These are phyloP conservation scores for Cryptoleucopteryx plumbea DNA, from an alignment of 2,113 vertebrate genomes.

Conservation along the genomic window DNA sequence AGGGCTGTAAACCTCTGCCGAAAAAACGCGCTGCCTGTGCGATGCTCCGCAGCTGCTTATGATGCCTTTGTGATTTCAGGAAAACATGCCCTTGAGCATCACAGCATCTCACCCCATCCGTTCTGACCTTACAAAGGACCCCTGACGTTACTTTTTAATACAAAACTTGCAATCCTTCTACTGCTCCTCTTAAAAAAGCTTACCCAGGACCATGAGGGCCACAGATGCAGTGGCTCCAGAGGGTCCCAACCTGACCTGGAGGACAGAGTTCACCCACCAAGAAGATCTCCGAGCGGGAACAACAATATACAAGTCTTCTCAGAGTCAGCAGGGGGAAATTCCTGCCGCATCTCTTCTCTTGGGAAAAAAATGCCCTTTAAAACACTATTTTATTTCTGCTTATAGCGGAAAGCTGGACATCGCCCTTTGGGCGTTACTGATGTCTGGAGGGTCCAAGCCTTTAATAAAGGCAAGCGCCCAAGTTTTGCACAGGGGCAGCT, in stretches of 20 bases:
- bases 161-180: background rate
- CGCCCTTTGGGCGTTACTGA: background rate
- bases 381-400: conserved; percentile 1
- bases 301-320: background rate
- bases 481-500: background rate
- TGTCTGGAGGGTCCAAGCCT: background rate
- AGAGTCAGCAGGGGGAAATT: background rate
- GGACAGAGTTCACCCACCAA: background rate
- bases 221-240: background rate
- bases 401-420: background rate
- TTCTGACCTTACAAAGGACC: background rate
- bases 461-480: background rate
- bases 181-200: background rate
- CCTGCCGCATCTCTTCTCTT: background rate
- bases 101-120: background rate
- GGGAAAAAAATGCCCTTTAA: conserved; percentile 29
- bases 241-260: background rate
- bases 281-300: background rate
- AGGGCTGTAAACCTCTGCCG: background rate
- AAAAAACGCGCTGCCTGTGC: fast-evolving
- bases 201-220: fast-evolving
- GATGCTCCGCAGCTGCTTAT: fast-evolving
- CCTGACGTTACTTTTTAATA: background rate
- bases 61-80: background rate
- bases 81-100: background rate